phyloP scores from a whole-genome alignment of 1,140 invertebrate species.

The Nasonia vitripennis region DNA sequence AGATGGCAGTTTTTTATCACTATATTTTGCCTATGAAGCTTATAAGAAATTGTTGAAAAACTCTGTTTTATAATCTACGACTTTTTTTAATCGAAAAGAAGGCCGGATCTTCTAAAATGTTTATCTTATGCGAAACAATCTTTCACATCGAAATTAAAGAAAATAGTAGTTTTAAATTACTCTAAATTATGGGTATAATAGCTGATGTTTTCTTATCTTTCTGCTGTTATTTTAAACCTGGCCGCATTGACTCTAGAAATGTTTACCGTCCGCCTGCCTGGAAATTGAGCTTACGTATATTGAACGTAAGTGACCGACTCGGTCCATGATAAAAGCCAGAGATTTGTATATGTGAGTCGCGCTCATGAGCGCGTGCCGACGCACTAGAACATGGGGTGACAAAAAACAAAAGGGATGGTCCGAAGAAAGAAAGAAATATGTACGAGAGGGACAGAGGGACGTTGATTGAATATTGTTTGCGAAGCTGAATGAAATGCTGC shows the following conservation, averaged over 20 bases:
- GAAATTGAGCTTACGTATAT: neutral
- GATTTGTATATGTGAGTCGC: constrained; percentile 6
- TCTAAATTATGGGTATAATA: no score
- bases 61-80: no score
- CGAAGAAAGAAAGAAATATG: neutral
- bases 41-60: neutral
- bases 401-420: neutral
- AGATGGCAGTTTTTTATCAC: neutral
- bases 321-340: neutral
- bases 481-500: no score
- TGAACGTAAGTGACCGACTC: neutral
- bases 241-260: no score
- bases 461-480: neutral
- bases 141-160: no score
- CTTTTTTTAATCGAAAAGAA: no score
- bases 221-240: no score
- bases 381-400: neutral
- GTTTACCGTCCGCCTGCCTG: no score
- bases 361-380: neutral
- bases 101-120: no score
- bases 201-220: no score
- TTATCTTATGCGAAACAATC: no score
- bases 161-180: no score
- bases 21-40: neutral
- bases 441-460: neutral